These are phyloP conservation scores for Philopotamus ludificatus DNA, from an alignment of 1,140 invertebrate genomes.

Conservation along the genomic window DNA sequence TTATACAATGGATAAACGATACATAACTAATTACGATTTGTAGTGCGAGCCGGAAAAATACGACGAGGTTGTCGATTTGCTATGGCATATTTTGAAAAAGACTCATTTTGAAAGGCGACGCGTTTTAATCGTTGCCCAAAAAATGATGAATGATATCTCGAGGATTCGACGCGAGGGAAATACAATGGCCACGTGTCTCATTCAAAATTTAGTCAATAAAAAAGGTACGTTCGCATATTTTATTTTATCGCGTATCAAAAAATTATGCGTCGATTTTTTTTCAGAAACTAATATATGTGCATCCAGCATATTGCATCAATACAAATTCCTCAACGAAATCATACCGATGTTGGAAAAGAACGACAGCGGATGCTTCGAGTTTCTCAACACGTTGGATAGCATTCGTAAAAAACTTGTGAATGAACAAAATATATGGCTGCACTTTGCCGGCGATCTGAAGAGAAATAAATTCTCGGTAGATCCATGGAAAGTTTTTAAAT, in stretches of 20 bases:
- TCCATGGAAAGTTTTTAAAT: constrained; percentile 54
- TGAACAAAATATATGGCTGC: constrained; percentile 63
- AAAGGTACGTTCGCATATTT: constrained; percentile 5
- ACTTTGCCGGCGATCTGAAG: constrained; percentile 71
- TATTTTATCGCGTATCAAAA: neutral
- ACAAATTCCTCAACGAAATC: constrained; percentile 71
- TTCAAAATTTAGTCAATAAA: constrained; percentile 44
- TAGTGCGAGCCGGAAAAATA: constrained; percentile 78
- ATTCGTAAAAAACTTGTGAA: constrained; percentile 62
- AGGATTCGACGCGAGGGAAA: constrained; percentile 48
- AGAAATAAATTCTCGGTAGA: constrained; percentile 53
- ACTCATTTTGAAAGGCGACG: constrained; percentile 71
- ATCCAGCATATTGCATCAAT: constrained; percentile 71
- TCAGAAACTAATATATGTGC: constrained; percentile 72
- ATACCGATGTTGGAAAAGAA: constrained; percentile 60
- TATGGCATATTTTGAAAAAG: constrained; percentile 72
- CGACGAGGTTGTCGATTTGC: constrained; percentile 70
- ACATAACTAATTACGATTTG: constrained; percentile 34
- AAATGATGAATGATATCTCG: constrained; percentile 75
- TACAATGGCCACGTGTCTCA: constrained; percentile 49
- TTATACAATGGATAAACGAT: constrained; percentile 27
- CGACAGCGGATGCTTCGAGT: constrained; percentile 55
- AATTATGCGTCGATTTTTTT: constrained; percentile 9
- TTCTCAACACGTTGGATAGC: neutral
- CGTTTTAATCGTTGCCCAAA: constrained; percentile 72